Evolutionary conservation across 2,113 vertebrate genomes (phyloP).

Genomic region (Malurus alboscapulatus): DNA sequence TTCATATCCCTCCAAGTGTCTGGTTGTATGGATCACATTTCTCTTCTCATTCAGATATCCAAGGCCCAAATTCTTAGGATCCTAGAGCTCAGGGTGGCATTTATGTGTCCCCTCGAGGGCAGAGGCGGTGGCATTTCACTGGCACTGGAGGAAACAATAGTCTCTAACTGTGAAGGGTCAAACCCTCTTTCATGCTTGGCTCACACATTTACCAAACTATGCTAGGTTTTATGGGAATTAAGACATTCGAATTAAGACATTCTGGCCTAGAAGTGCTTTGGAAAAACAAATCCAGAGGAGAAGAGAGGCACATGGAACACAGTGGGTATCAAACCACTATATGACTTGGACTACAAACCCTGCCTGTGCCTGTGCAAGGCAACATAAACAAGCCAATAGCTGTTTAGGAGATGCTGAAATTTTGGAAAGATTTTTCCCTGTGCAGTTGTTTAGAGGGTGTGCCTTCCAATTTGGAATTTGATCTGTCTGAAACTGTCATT

Average conservation of each 20-base stretch:
- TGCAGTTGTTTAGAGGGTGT: neutral
- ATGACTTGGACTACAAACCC: neutral
- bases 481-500: conserved; percentile 6
- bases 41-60: neutral
- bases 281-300: neutral
- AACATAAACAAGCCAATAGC: neutral
- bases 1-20: neutral
- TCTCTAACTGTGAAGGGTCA: neutral
- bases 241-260: neutral
- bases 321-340: neutral
- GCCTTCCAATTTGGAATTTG: conserved; percentile 40
- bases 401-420: neutral
- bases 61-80: neutral
- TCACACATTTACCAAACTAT: neutral
- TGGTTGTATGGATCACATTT: neutral
- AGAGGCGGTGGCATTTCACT: conserved; percentile 3
- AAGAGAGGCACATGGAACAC: neutral
- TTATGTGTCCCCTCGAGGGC: neutral
- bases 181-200: neutral
- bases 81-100: neutral
- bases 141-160: neutral
- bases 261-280: neutral
- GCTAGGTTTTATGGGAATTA: neutral
- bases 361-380: neutral
- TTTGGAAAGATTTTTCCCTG: neutral